Conservation (phyloP, 30 jellyfish, hydroid and myxozoan species). For the Pseudorhiza aurosa region DNA sequence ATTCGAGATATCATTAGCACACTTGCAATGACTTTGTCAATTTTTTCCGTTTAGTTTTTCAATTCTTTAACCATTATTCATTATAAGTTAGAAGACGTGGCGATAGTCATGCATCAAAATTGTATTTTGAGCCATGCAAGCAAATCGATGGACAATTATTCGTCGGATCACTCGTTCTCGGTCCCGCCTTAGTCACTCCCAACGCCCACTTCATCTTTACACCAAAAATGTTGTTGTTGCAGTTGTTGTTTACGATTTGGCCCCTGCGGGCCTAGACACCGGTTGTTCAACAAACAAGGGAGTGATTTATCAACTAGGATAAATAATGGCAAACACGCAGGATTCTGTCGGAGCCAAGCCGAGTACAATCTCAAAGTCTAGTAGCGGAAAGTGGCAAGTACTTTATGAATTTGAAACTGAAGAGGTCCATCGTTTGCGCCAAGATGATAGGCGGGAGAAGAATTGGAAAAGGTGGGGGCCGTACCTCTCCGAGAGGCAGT, state of each 20-base stretch:
- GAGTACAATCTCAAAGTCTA: not conserved
- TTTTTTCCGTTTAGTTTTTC: too few relatives aligned
- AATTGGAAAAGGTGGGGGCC: slow-evolving; percentile 98
- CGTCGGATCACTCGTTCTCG: too few relatives aligned
- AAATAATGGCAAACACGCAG: not conserved
- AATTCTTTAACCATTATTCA: too few relatives aligned
- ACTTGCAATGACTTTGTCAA: too few relatives aligned
- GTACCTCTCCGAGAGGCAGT: slow-evolving; percentile 86
- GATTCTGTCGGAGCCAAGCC: not conserved
- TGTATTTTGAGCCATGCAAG: too few relatives aligned
- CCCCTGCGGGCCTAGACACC: slow-evolving; percentile 9
- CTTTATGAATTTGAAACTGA: slow-evolving; percentile 76
- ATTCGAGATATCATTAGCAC: too few relatives aligned
- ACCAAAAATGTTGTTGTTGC: slow-evolving; percentile 19
- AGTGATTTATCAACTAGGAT: not conserved
- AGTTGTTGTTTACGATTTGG: not conserved
- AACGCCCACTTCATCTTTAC: too few relatives aligned
- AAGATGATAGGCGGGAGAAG: slow-evolving; percentile 62
- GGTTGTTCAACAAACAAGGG: slow-evolving; percentile 30
- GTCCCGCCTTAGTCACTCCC: too few relatives aligned
- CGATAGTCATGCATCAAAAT: too few relatives aligned
- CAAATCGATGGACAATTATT: too few relatives aligned
- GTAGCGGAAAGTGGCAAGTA: slow-evolving; percentile 74
- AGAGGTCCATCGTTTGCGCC: slow-evolving; percentile 71
- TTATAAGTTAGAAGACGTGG: too few relatives aligned